Evolutionary conservation across 2,797 vertebrate genomes (phyloP), one percentile per base, ranked within the genome.

Genomic region (Microctenopoma stevenorrisi): DNA sequence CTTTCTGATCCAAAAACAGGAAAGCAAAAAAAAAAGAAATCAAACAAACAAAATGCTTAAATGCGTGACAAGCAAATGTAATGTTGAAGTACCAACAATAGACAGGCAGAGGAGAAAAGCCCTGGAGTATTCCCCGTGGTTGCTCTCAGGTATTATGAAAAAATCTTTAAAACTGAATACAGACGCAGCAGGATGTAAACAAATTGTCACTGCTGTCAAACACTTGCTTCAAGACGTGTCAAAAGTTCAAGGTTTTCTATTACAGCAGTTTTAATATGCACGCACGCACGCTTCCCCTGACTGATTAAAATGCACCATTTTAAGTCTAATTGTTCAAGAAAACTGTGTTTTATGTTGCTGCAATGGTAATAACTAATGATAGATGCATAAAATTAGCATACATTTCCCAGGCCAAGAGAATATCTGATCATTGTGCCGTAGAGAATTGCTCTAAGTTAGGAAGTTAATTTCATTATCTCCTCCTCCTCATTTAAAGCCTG

Each of bases 341-440:
- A 96, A 95, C 89, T 87, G 91, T 91, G 94, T 95, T 95, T 94
- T 95, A 94, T 96, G 93, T 95, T 94, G 93, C 93, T 88, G 92
- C 90, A 92, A 89, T 95, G 93, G 91, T 97, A 97, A 96, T 97
- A 97, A 95, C 93, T 94, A 94, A 96, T 88, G 94, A 96, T 96
- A 93, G 95, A 96, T 94, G 95, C 96, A 97, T 98, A 96, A 94
- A 96, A 98, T 98, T 98, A 94, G 94, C 96, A 98, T 98, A 96
- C 92, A 96, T 99, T 97, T 95, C 92, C 86, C 83, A 95, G 94
- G 91, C 94, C 91, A 94, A 92, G 93, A 96, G 94, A 96, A 95
- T 96, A 95, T 97, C 95, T 95, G 94, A 95, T 95, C 93, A 94
- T 95, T 93, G 93, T 95, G 95, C 96, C 95, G 93, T 81, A 82